phyloP scores from a whole-genome alignment of 2,113 vertebrate genomes.

The Centropus unirufus region DNA sequence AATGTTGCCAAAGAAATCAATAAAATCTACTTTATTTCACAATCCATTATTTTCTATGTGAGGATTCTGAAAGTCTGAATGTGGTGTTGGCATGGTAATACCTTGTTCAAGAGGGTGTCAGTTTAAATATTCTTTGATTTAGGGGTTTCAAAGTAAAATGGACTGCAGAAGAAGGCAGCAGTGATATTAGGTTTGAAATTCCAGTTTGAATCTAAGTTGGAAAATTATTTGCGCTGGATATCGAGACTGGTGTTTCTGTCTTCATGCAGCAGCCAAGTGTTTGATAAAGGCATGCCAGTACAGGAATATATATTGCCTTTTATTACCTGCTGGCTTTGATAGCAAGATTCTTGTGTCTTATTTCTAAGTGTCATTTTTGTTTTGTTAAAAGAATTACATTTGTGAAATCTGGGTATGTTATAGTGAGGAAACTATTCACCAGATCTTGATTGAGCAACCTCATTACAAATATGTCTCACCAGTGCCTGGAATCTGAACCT shows the following conservation, averaged over 20 bases:
- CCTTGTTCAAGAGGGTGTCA: neutral
- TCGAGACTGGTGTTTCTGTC: neutral
- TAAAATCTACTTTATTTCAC: neutral
- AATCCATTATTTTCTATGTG: neutral
- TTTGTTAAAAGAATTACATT: neutral
- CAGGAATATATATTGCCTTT: neutral
- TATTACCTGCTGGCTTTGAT: neutral
- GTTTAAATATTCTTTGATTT: neutral
- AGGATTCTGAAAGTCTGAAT: neutral
- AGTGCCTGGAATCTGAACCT: neutral
- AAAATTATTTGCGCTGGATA: neutral
- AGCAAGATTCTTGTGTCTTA: neutral
- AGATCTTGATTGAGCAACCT: neutral
- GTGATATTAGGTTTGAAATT: neutral
- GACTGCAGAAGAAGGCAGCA: neutral
- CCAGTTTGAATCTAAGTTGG: neutral
- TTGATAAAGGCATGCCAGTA: neutral
- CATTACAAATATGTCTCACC: fast-evolving
- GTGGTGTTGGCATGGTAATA: neutral
- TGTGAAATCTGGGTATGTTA: neutral
- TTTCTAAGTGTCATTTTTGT: neutral
- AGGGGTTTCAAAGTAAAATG: neutral
- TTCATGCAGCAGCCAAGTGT: neutral
- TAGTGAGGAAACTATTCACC: neutral
- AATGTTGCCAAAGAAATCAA: neutral